A percentile compares a stretch with the other conserved stretches of the same genome.
Evolutionary conservation across 2,888 invertebrate species (phyloP).

Genomic region (Ceraclea dissimilis): DNA sequence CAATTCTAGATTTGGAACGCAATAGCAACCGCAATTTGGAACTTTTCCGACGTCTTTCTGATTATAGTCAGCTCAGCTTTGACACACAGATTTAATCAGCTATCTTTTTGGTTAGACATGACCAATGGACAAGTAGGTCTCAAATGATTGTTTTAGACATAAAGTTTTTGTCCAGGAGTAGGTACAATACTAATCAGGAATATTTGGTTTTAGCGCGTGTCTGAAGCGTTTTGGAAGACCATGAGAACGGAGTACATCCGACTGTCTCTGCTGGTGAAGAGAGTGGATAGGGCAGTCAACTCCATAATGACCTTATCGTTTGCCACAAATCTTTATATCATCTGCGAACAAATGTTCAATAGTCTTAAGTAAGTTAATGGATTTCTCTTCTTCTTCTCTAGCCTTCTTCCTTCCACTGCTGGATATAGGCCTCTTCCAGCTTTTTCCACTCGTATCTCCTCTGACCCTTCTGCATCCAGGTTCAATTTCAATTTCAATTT

Average conservation of each 20-base stretch:
- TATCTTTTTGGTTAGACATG: constrained; percentile 47
- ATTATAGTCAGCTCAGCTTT: constrained; percentile 65
- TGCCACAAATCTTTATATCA: constrained; percentile 63
- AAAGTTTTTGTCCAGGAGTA: neutral
- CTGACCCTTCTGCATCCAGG: no score
- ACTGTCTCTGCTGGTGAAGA: constrained; percentile 51
- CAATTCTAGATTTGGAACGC: constrained; percentile 43
- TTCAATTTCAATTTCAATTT: no score
- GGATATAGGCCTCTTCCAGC: no score
- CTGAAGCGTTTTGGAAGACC: constrained; percentile 55
- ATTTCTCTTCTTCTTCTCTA: no score
- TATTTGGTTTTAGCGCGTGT: constrained; percentile 38
- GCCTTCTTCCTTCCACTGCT: no score
- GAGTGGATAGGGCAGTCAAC: constrained; percentile 54
- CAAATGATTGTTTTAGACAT: neutral
- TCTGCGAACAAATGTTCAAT: constrained; percentile 63
- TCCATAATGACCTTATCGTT: constrained; percentile 58
- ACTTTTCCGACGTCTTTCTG: constrained; percentile 64
- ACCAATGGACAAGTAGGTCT: constrained; percentile 43
- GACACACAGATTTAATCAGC: constrained; percentile 54
- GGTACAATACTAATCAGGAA: no score
- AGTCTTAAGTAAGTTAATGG: constrained; percentile 49
- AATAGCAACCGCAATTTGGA: constrained; percentile 62
- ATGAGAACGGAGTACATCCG: constrained; percentile 58
- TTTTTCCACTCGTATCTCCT: no score